Evolutionary conservation across 2,888 invertebrate genomes (phyloP).

Genomic region (Linnaemya tessellans): DNA sequence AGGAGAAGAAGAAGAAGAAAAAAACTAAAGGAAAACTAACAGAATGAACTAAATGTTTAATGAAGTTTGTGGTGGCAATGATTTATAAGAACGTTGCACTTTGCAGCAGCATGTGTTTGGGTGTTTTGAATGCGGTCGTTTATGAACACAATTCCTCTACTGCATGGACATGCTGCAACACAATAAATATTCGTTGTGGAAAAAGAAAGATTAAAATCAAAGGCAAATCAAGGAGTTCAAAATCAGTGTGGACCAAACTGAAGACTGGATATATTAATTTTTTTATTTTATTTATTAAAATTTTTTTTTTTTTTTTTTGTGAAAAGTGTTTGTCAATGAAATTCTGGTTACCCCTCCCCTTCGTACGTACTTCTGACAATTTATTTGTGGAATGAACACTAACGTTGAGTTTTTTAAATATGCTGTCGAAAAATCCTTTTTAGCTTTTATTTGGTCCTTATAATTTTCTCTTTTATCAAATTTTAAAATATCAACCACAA

Average conservation of each 20-base stretch:
- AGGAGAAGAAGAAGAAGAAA: neutral
- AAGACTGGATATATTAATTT: neutral
- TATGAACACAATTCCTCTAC: neutral
- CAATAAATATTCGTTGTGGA: conserved; percentile 10
- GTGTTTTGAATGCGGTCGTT: neutral
- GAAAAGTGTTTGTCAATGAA: too few relatives aligned
- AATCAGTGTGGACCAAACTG: neutral
- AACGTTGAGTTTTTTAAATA: too few relatives aligned
- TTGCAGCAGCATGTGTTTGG: conserved; percentile 43
- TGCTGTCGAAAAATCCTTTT: too few relatives aligned
- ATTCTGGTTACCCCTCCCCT: too few relatives aligned
- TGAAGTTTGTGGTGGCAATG: conserved; percentile 68
- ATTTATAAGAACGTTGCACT: conserved; percentile 71
- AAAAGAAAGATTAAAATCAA: neutral
- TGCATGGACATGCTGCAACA: conserved; percentile 49
- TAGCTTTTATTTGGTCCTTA: too few relatives aligned
- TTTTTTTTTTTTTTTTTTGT: too few relatives aligned
- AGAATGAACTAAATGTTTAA: conserved; percentile 62
- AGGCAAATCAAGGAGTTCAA: neutral
- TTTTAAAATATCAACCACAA: too few relatives aligned
- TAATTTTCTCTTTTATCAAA: neutral
- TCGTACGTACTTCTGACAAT: too few relatives aligned
- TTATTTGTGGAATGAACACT: too few relatives aligned
- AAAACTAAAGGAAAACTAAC: conserved; percentile 27
- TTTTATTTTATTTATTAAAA: too few relatives aligned